Percentiles rank a stretch among this genome's conserved stretches.
Conservation (phyloP, 1,140 invertebrate genomes). For the Leptinotarsa defecta region DNA sequence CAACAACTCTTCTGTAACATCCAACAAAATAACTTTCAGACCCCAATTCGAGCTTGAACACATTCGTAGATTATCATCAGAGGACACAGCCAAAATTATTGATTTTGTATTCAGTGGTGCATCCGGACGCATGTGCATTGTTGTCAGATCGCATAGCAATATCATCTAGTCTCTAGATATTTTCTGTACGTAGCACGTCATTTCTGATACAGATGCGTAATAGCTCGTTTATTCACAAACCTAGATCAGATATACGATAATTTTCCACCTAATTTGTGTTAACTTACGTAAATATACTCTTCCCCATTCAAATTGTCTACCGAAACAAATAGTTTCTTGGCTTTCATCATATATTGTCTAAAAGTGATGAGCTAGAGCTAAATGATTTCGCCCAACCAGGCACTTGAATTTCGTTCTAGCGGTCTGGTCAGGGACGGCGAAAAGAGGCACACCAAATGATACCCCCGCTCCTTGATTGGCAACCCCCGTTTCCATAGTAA, state of each 20-base stretch:
- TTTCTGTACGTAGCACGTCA: neutral
- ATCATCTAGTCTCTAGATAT: neutral
- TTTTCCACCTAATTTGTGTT: no score
- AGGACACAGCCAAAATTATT: constrained; percentile 37
- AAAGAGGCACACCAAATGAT: constrained; percentile 33
- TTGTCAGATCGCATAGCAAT: constrained; percentile 12
- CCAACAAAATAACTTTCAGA: neutral
- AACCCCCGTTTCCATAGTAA: constrained; percentile 51
- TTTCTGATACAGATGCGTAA: neutral
- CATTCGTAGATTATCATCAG: neutral
- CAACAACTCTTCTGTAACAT: no score
- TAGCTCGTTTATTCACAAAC: neutral
- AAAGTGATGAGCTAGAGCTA: neutral
- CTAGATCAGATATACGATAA: no score
- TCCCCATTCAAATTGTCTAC: no score
- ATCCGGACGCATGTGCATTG: constrained; percentile 48
- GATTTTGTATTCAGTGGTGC: constrained; percentile 46
- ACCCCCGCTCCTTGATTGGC: constrained; percentile 44
- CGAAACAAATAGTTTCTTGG: no score
- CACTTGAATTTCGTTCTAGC: neutral
- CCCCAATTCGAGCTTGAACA: neutral
- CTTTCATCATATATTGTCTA: neutral
- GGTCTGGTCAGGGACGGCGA: constrained; percentile 12
- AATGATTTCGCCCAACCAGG: neutral
- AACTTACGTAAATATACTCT: no score